Conservation (phyloP, 2,888 invertebrate species). For the Drosophila pegasa region DNA sequence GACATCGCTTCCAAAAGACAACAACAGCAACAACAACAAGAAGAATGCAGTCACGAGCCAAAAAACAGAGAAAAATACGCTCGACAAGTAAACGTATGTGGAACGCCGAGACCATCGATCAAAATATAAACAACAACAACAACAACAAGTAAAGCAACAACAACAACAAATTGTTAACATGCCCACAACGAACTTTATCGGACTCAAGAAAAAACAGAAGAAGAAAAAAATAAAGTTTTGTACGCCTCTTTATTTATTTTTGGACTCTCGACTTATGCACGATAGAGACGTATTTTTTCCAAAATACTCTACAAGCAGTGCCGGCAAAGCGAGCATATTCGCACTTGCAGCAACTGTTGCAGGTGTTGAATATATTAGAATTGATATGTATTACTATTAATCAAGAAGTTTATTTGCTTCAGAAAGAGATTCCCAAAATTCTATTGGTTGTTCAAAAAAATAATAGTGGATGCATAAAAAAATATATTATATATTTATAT, state of each 20-base stretch:
- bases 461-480: too few species aligned
- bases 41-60: conserved; percentile 62
- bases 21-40: conserved; percentile 1
- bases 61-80: conserved; percentile 24
- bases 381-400: too few species aligned
- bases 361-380: too few species aligned
- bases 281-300: conserved; percentile 21
- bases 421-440: too few species aligned
- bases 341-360: too few species aligned
- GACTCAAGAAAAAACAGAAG: conserved; percentile 39
- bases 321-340: not conserved
- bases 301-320: not conserved
- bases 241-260: conserved; percentile 71
- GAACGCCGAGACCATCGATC: conserved; percentile 69
- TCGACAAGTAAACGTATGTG: conserved; percentile 53
- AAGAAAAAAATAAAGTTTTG: conserved; percentile 35
- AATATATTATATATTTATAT: too few species aligned
- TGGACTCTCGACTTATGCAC: conserved; percentile 36
- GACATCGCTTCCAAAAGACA: conserved; percentile 28
- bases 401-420: too few species aligned
- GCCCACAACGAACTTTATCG: conserved; percentile 68
- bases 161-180: conserved; percentile 55
- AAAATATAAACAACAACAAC: conserved; percentile 35
- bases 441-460: too few species aligned
- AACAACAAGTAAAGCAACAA: conserved; percentile 3